Evolutionary conservation across 2,888 invertebrate genomes (phyloP).

Genomic region (Calliopum simillimum): DNA sequence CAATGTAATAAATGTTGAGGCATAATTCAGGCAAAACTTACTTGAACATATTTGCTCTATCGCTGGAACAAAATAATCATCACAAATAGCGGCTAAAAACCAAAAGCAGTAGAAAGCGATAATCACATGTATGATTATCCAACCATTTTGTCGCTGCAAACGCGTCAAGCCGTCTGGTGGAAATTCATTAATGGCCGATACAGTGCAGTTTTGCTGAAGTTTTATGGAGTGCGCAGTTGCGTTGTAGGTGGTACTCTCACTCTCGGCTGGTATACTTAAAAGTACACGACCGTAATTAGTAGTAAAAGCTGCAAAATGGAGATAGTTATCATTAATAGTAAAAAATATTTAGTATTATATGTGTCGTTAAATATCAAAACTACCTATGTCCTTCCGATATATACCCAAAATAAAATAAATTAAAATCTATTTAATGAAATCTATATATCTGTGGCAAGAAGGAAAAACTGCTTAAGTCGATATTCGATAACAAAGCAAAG

Average conservation of each 20-base stretch:
- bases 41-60: constrained; percentile 72
- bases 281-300: neutral
- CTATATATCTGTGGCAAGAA: too few species aligned
- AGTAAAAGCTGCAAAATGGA: too few species aligned
- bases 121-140: constrained; percentile 52
- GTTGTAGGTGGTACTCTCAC: neutral
- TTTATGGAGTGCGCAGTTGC: neutral
- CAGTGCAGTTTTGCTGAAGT: constrained; percentile 74
- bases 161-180: constrained; percentile 82
- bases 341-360: too few species aligned
- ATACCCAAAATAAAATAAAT: too few species aligned
- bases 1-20: constrained; percentile 66
- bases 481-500: too few species aligned
- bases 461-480: too few species aligned
- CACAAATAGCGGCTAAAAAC: constrained; percentile 87
- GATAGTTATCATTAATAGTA: too few species aligned
- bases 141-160: constrained; percentile 76
- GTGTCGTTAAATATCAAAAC: too few species aligned
- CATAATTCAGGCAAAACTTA: constrained; percentile 79
- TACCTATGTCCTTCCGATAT: too few species aligned
- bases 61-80: constrained; percentile 91
- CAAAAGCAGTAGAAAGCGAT: constrained; percentile 78
- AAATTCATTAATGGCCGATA: constrained; percentile 86
- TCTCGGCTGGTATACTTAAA: neutral
- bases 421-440: too few species aligned